A percentile compares a stretch with the other conserved stretches of the same genome.
Conservation (phyloP, 2,113 vertebrate species). For the Gadus macrocephalus region DNA sequence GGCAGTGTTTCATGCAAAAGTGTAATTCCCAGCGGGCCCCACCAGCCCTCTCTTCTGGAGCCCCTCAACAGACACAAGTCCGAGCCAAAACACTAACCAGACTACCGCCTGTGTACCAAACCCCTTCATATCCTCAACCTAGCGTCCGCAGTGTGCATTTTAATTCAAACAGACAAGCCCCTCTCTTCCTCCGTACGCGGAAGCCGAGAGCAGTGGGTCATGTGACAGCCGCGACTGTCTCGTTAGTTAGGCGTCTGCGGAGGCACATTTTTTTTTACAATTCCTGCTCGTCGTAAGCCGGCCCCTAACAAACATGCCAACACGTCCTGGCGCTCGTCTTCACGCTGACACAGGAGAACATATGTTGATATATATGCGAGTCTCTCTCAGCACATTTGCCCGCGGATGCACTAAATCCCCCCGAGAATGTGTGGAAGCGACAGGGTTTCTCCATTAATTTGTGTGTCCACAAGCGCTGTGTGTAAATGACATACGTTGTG, state of each 20-base stretch:
- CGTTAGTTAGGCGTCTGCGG: slow-evolving; percentile 29
- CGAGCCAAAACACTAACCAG: too few relatives aligned
- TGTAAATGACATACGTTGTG: slow-evolving; percentile 19
- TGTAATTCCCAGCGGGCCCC: slow-evolving; percentile 22
- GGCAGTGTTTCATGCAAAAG: slow-evolving; percentile 12
- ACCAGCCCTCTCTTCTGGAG: not conserved
- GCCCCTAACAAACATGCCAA: slow-evolving; percentile 38
- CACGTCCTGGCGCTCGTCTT: slow-evolving; percentile 23
- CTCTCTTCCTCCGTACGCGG: too few relatives aligned
- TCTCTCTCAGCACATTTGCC: slow-evolving; percentile 53
- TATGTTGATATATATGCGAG: slow-evolving; percentile 50
- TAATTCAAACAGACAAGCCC: too few relatives aligned
- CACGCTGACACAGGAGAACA: slow-evolving; percentile 43
- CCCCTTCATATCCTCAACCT: too few relatives aligned
- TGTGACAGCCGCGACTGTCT: slow-evolving; percentile 31
- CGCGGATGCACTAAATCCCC: slow-evolving; percentile 32
- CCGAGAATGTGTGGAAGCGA: slow-evolving; percentile 31
- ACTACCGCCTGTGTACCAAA: too few relatives aligned
- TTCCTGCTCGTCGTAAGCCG: slow-evolving; percentile 10
- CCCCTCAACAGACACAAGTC: too few relatives aligned
- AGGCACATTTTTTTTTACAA: slow-evolving; percentile 34
- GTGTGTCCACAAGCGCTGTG: slow-evolving; percentile 20
- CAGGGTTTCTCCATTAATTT: slow-evolving; percentile 8
- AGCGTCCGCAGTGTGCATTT: too few relatives aligned
- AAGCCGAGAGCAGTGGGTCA: not conserved